Base-by-base conservation (phyloP, 92 coral and sea anemone genomes). In the Palythoa caribaeorum region DNA sequence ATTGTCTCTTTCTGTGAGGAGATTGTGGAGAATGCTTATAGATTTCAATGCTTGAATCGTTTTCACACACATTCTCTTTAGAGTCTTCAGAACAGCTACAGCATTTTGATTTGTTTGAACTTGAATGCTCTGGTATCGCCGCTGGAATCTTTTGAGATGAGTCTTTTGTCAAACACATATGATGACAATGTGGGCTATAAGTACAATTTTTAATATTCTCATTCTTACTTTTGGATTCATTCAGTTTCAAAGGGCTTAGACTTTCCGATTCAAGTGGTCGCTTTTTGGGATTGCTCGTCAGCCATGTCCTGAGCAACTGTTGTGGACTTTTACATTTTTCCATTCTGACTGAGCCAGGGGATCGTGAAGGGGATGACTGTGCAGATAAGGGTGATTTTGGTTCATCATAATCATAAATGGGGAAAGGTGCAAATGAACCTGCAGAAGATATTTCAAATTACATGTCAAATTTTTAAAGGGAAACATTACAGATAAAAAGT, bases 291-390 rank as follows among this genome's bases (percentile, higher is more conserved):
- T 83, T 92, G 16, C 62, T 48, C 62, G 81, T 92, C 37, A 97
- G 73, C 99, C 99, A 97, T 10, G 93, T 88, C 16, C 93, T 85
- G 40, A 97, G 90, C 19, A 92, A 88, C 73, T 94, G 95, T 68
- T 94, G 98, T 88, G 96, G 96, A 78, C 98, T 95, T 38, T 85
- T 91, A 47, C 90, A 84, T 80, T 87, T 78, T 70, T 83, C 87
- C 63, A 94, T 84, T 76, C 94, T 84, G 2, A 90, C 36, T 14
- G 88, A 44, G 39, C 69, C 79, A 15, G 94, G 92, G 21, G 90
- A 57, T 11, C 79, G 83, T 70, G 89, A 17, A 12, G 84, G 62
- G 16, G 87, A 77, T 12, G 73, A 3, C 5, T 48, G 65, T 38
- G 76, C 83, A 8, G 87, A 88, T 15, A 79, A 78, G 4, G 91